These are phyloP conservation scores for Microvelia longipes DNA, from an alignment of 1,140 invertebrate species.

Conservation along the genomic window DNA sequence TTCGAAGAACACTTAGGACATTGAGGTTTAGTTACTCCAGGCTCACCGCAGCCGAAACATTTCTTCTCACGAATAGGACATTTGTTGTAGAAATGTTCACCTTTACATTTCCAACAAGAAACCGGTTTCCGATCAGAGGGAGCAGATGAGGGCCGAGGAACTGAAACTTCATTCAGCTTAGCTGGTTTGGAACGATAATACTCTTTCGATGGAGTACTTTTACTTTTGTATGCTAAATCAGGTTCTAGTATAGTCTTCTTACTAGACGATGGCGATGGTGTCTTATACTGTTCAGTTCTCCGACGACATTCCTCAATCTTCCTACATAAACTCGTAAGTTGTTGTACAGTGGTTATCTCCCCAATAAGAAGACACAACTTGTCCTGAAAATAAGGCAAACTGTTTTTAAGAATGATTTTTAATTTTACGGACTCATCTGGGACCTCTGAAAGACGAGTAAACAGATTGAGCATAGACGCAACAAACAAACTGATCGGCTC, in stretches of 20 bases:
- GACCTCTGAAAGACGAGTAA: constrained; percentile 20
- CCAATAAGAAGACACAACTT: background rate
- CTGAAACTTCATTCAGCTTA: background rate
- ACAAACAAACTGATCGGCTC: constrained; percentile 23
- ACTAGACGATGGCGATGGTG: background rate
- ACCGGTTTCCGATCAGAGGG: background rate
- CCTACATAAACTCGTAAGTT: background rate
- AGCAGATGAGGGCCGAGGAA: background rate
- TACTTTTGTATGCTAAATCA: background rate
- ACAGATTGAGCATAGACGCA: constrained; percentile 25
- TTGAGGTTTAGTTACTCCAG: background rate
- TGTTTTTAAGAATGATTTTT: constrained; percentile 22
- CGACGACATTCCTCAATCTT: background rate
- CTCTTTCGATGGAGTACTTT: background rate
- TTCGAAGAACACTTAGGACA: background rate
- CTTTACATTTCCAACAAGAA: background rate
- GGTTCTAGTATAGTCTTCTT: constrained; percentile 1
- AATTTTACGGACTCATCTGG: constrained; percentile 20
- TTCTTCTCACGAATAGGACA: background rate
- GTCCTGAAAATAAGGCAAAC: constrained; percentile 23
- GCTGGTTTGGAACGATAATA: background rate
- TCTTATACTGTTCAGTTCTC: background rate
- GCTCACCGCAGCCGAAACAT: background rate
- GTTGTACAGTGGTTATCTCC: background rate
- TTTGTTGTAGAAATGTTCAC: background rate